These are phyloP conservation scores for Sycophila texana DNA, from an alignment of 2,888 invertebrate species.

Conservation along the genomic window DNA sequence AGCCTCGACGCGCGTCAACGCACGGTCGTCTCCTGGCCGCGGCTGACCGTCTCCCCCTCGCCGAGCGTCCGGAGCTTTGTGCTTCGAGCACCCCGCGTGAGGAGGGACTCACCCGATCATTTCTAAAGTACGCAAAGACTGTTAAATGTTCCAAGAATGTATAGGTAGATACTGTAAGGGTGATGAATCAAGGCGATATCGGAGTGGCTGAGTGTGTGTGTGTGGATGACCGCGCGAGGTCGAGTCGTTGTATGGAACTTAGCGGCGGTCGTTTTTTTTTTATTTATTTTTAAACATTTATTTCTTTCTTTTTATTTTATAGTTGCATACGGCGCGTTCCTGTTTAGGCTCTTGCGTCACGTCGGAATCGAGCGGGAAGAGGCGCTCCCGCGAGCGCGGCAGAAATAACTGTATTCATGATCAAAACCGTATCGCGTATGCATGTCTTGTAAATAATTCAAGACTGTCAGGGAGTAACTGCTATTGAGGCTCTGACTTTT, in stretches of 20 bases:
- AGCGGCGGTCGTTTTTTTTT: background rate
- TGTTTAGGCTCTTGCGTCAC: too few relatives aligned
- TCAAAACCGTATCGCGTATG: background rate
- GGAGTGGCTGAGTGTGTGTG: background rate
- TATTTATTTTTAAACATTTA: too few relatives aligned
- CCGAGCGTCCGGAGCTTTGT: background rate
- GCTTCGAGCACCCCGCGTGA: background rate
- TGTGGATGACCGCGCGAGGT: background rate
- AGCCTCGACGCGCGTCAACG: background rate
- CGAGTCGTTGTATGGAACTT: background rate
- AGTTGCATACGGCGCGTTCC: too few relatives aligned
- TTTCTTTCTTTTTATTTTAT: too few relatives aligned
- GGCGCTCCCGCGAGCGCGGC: too few relatives aligned
- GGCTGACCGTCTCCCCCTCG: background rate
- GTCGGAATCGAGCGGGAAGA: background rate
- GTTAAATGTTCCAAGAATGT: constrained; percentile 68
- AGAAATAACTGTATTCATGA: constrained; percentile 4
- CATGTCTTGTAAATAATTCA: constrained; percentile 40
- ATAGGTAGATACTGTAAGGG: constrained; percentile 62
- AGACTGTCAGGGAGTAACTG: constrained; percentile 35
- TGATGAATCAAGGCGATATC: constrained; percentile 57
- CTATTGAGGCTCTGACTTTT: constrained; percentile 3
- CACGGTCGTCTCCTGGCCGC: background rate
- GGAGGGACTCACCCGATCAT: constrained; percentile 51
- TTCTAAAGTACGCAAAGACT: constrained; percentile 67